Percentiles rank a stretch among this genome's conserved stretches.
Conservation (phyloP, 2,888 invertebrate species). For the Ormyrus thymus region DNA sequence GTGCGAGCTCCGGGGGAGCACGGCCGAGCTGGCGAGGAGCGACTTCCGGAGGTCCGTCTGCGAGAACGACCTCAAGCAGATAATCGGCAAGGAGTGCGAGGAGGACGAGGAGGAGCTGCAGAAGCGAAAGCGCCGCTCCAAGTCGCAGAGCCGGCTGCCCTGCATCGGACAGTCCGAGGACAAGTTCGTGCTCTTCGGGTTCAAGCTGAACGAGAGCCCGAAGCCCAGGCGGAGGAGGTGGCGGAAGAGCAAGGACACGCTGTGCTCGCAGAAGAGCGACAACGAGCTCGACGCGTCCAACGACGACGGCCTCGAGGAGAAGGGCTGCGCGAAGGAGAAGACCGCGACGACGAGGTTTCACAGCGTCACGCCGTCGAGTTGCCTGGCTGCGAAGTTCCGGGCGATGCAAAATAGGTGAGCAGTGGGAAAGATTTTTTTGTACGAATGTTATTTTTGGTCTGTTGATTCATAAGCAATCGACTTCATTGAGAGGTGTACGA, state of each 20-base stretch:
- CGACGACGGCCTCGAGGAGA: slow-evolving; percentile 49
- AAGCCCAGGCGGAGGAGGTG: slow-evolving; percentile 60
- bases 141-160: slow-evolving; percentile 69
- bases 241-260: slow-evolving; percentile 59
- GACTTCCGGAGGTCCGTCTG: slow-evolving; percentile 68
- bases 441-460: no score
- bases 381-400: slow-evolving; percentile 82
- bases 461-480: no score
- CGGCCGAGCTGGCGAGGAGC: slow-evolving; percentile 59
- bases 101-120: slow-evolving; percentile 64
- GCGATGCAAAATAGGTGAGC: slow-evolving; percentile 83
- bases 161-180: slow-evolving; percentile 56
- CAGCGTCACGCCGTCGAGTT: slow-evolving; percentile 73
- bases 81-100: slow-evolving; percentile 65
- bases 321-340: background rate
- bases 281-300: slow-evolving; percentile 33
- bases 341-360: slow-evolving; percentile 61
- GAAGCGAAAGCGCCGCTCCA: slow-evolving; percentile 69
- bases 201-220: slow-evolving; percentile 58
- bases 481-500: no score
- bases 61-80: slow-evolving; percentile 66
- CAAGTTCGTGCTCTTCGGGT: slow-evolving; percentile 65
- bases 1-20: slow-evolving; percentile 63
- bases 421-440: no score
- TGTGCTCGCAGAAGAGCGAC: slow-evolving; percentile 32